Evolutionary conservation across 2,113 vertebrate species (phyloP).

Genomic region (Progne subis): DNA sequence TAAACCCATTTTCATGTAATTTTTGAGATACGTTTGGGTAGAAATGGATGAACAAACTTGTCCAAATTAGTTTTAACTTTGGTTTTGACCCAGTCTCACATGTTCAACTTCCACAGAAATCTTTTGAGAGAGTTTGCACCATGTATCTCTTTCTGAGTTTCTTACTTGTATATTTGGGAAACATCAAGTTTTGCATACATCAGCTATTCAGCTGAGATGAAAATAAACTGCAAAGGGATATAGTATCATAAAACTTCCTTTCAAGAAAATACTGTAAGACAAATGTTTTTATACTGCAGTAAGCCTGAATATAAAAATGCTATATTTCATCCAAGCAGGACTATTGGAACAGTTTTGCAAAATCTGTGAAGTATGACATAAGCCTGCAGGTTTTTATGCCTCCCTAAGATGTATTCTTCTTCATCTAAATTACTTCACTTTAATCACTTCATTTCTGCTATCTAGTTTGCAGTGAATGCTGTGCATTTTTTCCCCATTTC

Average conservation of each 20-base stretch:
- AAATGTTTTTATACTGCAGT: not conserved
- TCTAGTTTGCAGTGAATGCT: not conserved
- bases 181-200: not conserved
- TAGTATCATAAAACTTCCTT: not conserved
- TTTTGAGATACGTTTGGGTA: not conserved
- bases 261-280: not conserved
- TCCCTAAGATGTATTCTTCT: not conserved
- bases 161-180: not conserved
- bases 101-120: not conserved
- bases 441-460: not conserved
- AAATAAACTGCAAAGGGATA: not conserved
- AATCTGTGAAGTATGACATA: not conserved
- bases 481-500: not conserved
- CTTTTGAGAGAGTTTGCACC: not conserved
- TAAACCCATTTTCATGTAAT: not conserved
- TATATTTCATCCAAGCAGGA: not conserved
- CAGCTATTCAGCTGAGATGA: not conserved
- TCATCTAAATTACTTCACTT: not conserved
- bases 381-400: not conserved
- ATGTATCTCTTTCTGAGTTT: not conserved
- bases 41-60: not conserved
- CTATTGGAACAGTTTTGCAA: not conserved
- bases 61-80: not conserved
- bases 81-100: not conserved
- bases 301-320: not conserved